Evolutionary conservation across 2,888 invertebrate species (phyloP).

Genomic region (Chromoteleia sp.): DNA sequence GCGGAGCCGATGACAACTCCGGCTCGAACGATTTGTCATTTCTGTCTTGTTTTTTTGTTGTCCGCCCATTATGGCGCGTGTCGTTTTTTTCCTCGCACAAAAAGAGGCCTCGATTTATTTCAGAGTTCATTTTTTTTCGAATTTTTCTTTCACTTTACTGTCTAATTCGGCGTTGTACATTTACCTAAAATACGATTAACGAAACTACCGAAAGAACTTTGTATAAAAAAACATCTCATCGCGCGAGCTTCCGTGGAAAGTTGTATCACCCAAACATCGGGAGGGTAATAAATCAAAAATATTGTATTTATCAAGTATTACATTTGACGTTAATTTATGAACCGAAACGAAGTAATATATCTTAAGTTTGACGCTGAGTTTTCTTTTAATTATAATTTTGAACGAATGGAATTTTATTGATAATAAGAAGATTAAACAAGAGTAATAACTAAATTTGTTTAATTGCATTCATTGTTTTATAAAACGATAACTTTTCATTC

Average conservation of each 20-base stretch:
- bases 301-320: not conserved
- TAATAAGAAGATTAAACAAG: too few relatives aligned
- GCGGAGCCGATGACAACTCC: slow-evolving; percentile 5
- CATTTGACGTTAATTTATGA: not conserved
- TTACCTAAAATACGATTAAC: too few relatives aligned
- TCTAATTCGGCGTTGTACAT: not conserved
- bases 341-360: not conserved
- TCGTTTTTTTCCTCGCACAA: too few relatives aligned
- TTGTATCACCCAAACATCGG: not conserved
- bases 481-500: too few relatives aligned
- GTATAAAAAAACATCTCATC: not conserved
- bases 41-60: slow-evolving; percentile 8
- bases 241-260: not conserved
- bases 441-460: too few relatives aligned
- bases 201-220: not conserved
- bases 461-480: too few relatives aligned
- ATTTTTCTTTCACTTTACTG: too few relatives aligned
- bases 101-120: too few relatives aligned
- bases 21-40: slow-evolving; percentile 31
- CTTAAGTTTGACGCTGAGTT: too few relatives aligned
- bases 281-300: not conserved
- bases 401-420: too few relatives aligned
- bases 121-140: too few relatives aligned
- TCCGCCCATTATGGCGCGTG: not conserved
- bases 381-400: too few relatives aligned